phyloP scores from a whole-genome alignment of 1,140 invertebrate genomes.

The Philotrypesis tridentata region DNA sequence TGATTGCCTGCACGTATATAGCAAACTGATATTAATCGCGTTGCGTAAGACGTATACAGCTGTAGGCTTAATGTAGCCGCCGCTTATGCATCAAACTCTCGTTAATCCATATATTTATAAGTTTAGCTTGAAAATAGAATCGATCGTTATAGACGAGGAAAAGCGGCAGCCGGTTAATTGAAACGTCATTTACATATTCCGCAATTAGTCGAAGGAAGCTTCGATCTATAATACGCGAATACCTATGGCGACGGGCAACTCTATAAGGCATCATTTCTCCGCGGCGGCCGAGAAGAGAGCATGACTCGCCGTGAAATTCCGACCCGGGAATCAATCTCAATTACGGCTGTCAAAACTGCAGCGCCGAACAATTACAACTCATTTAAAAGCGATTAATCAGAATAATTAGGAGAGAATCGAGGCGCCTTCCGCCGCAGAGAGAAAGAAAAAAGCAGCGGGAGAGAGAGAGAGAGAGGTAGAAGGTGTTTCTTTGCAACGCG shows the following conservation, averaged over 20 bases:
- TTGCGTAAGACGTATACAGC: too few relatives aligned
- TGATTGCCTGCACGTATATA: background rate
- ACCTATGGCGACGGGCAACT: background rate
- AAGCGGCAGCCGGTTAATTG: background rate
- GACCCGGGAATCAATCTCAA: slow-evolving; percentile 37
- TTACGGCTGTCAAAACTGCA: slow-evolving; percentile 17
- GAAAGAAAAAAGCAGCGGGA: background rate
- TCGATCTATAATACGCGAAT: background rate
- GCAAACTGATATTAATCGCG: background rate
- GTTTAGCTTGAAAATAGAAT: too few relatives aligned
- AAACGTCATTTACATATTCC: background rate
- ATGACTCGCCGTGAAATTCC: background rate
- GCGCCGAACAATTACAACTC: slow-evolving; percentile 14
- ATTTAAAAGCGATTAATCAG: slow-evolving; percentile 43
- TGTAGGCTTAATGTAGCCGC: too few relatives aligned
- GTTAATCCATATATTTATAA: background rate
- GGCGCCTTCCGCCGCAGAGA: too few relatives aligned
- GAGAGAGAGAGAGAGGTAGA: background rate
- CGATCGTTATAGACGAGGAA: background rate
- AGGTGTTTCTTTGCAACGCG: background rate
- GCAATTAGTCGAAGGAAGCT: background rate
- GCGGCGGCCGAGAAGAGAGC: background rate
- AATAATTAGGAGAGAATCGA: background rate
- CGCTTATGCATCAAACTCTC: background rate
- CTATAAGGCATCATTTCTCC: background rate